A percentile compares a stretch with the other conserved stretches of the same genome.
Conservation (phyloP, 2,113 vertebrate species). For the Progne subis region DNA sequence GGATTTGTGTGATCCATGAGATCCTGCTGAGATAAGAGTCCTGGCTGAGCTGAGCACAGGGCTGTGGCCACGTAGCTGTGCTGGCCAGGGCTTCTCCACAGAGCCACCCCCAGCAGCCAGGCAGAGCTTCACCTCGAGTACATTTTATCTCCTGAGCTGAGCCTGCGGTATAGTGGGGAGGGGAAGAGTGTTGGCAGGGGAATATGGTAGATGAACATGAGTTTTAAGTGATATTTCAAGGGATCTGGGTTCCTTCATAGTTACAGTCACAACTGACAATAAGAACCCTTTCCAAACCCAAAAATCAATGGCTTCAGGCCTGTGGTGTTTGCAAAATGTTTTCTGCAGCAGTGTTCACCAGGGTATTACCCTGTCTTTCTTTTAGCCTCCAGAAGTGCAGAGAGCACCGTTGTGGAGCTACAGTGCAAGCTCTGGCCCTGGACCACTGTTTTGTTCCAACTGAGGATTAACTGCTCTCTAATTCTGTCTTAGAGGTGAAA, state of each 20-base stretch:
- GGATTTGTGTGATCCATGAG: background rate
- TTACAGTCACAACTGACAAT: background rate
- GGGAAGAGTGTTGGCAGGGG: background rate
- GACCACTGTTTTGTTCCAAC: background rate
- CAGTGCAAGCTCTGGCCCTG: background rate
- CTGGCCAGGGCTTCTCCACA: background rate
- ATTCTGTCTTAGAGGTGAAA: background rate
- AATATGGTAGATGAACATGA: background rate
- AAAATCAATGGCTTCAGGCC: background rate
- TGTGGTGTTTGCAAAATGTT: background rate
- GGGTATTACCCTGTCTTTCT: background rate
- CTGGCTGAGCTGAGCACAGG: fast-evolving
- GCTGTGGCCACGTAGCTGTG: background rate
- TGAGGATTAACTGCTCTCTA: background rate
- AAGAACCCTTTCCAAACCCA: background rate
- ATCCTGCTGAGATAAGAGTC: background rate
- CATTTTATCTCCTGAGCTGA: background rate
- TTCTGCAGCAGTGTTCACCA: background rate
- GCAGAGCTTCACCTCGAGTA: background rate
- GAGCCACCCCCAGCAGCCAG: background rate
- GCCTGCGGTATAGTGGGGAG: background rate
- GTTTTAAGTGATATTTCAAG: background rate
- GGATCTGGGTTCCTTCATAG: background rate
- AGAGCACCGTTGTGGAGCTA: background rate
- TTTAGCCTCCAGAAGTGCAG: background rate